Base-by-base conservation (phyloP, 2,113 vertebrate species). In the Formicarius rufipectus region DNA sequence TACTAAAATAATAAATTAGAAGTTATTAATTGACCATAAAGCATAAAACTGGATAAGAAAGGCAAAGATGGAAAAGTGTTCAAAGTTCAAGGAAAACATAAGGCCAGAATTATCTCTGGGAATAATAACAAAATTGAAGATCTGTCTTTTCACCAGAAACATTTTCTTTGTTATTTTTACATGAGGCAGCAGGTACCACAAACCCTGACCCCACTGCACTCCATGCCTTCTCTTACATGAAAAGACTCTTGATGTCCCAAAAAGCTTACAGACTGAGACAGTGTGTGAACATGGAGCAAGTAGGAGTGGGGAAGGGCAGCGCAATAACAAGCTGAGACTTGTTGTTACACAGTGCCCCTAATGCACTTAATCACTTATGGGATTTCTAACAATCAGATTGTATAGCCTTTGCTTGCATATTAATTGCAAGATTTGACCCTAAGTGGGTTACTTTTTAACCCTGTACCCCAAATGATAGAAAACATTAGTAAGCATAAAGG, bases 201-300 rank as follows among this genome's bases (percentile, higher is more conserved):
- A 49, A 63, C 8, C 14, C 16, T 45, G 28, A 84, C 10, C 3
- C 2, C 25, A 49, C 17, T 21, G 31, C 24, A 60, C 18, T 28
- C 44, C 10, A 15, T 68, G 23, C 4, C 60, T 59, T 84, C 35
- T 30, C 25, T 52, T 64, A 42, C 0, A 0, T 45, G 35, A 45
- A 53, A 60, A 53, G 10, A 15, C 19, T 44, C 14, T 33, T 56
- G 16, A 25, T 55, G 23, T 50, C 33, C 19, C 14, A n/a, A 47
- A 62, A 7, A 47, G 4, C 12, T 59, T 66, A 25, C 20, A 55
- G 23, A 50, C 39, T 53, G 27, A 82, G 47, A 33, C 14, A 47
- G 18, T 8, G 2, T 21, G 21, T 50, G 47, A 60, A 16, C 17
- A 12, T 4, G 24, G n/a, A 35, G 10, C 20, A 53, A 67, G 19